Evolutionary conservation across 2,113 vertebrate genomes (phyloP).

Genomic region (Prionailurus bengalensis): DNA sequence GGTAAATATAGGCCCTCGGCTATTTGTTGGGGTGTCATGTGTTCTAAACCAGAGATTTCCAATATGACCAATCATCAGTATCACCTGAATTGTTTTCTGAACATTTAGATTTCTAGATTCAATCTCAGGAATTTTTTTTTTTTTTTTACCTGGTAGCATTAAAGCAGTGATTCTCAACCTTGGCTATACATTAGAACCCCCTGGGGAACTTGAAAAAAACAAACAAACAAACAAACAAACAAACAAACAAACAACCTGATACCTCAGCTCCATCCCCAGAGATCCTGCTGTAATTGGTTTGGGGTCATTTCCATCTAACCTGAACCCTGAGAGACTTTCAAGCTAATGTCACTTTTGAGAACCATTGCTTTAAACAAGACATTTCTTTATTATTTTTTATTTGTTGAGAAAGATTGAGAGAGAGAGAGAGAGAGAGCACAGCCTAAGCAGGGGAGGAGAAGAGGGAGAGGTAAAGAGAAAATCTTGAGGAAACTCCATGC

Average conservation of each 20-base stretch:
- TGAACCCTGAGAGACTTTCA: neutral
- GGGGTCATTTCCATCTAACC: neutral
- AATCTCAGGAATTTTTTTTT: neutral
- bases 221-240: neutral
- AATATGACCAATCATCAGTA: neutral
- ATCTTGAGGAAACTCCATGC: too few relatives aligned
- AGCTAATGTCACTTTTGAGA: constrained; percentile 14
- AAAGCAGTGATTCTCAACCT: neutral
- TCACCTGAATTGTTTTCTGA: constrained; percentile 14
- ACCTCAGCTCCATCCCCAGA: neutral
- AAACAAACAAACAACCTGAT: neutral
- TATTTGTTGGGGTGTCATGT: neutral
- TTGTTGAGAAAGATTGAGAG: too few relatives aligned
- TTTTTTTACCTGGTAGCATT: neutral
- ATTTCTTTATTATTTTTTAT: neutral
- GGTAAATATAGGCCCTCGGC: neutral
- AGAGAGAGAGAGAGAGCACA: too few relatives aligned
- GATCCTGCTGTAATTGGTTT: neutral
- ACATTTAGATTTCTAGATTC: constrained; percentile 24
- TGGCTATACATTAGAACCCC: neutral
- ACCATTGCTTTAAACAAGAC: neutral
- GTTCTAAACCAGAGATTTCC: neutral
- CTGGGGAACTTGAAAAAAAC: neutral
- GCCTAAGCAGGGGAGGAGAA: too few relatives aligned
- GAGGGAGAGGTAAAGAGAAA: too few relatives aligned